phyloP scores from a whole-genome alignment of 2,113 vertebrate genomes.

The Phrynosoma blainvillii region DNA sequence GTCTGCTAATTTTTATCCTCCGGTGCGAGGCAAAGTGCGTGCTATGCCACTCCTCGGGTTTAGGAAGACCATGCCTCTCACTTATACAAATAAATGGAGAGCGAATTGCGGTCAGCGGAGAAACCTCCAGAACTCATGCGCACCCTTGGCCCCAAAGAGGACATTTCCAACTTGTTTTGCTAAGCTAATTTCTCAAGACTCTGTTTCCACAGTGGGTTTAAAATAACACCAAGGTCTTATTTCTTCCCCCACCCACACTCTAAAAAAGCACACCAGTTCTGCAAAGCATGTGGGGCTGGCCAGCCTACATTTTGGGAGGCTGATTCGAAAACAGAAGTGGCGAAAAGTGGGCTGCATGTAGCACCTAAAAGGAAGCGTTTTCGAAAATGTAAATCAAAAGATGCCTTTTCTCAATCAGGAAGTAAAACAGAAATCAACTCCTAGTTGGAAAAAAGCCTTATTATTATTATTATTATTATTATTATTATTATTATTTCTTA shows the following conservation, averaged over 20 bases:
- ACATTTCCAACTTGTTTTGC: background rate
- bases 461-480: too few species aligned
- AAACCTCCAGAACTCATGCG: background rate
- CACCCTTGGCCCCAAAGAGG: background rate
- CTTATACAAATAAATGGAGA: conserved; percentile 24
- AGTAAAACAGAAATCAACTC: too few species aligned
- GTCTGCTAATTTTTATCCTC: background rate
- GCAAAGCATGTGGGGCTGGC: too few species aligned
- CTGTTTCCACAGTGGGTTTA: background rate
- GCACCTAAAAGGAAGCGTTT: too few species aligned
- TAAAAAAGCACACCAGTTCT: background rate
- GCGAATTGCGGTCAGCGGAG: background rate
- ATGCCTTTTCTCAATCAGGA: too few species aligned
- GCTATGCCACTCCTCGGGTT: background rate
- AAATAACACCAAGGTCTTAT: background rate
- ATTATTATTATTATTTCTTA: too few species aligned
- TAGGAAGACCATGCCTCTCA: background rate
- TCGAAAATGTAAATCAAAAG: too few species aligned
- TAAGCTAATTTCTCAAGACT: background rate
- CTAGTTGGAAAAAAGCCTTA: too few species aligned
- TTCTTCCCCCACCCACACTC: background rate
- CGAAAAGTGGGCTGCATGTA: too few species aligned
- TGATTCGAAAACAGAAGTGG: too few species aligned
- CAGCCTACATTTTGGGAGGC: too few species aligned
- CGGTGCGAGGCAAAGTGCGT: background rate